Evolutionary conservation across 2,113 vertebrate genomes (phyloP).

Genomic region (Stigmatopora argus): DNA sequence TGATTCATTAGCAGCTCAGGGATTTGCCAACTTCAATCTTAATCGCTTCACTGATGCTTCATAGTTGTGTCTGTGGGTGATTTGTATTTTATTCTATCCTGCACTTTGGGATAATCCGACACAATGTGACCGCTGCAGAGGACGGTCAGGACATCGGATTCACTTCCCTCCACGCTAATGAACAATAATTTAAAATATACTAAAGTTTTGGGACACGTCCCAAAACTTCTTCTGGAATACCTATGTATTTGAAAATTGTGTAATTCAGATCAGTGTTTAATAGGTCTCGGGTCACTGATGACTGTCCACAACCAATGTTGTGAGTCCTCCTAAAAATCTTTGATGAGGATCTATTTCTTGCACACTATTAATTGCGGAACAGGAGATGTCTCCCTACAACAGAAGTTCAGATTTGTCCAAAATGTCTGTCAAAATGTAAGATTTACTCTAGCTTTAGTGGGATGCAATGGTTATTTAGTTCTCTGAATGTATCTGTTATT

Average conservation of each 20-base stretch:
- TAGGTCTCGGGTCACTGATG: neutral
- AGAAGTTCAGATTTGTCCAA: neutral
- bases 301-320: neutral
- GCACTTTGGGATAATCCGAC: conserved; percentile 56
- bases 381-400: neutral
- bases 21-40: conserved; percentile 60
- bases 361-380: neutral
- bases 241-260: neutral
- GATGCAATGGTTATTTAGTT: neutral
- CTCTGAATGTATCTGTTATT: neutral
- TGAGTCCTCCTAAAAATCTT: neutral
- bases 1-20: conserved; percentile 64
- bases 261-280: neutral
- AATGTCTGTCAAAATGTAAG: neutral
- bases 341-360: neutral
- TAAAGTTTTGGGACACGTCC: neutral
- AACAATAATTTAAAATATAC: conserved; percentile 2
- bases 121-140: conserved; percentile 55
- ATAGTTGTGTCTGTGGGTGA: conserved; percentile 46
- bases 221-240: neutral
- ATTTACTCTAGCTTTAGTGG: neutral
- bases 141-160: conserved; percentile 44
- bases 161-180: neutral
- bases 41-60: conserved; percentile 58
- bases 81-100: conserved; percentile 52